Base-by-base conservation (phyloP, 2,888 invertebrate genomes). In the Xanthorhoe designata region DNA sequence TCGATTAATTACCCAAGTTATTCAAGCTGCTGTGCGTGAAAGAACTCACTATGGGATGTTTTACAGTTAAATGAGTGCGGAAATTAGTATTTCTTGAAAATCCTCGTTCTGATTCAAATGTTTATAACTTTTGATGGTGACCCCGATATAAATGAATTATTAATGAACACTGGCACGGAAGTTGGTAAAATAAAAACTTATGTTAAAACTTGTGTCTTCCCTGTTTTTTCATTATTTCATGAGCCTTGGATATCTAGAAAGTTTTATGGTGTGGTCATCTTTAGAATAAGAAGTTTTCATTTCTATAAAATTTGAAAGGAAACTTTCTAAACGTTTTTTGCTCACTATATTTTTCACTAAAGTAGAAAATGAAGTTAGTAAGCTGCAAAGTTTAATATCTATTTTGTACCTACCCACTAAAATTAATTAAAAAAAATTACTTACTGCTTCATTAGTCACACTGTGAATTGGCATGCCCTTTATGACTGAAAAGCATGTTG, bases 1-100 rank as follows among this genome's bases (percentile, higher is more conserved):
- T 63, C 72, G 75, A 82, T 82, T 78, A 82, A 83, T 79, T 79
- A 77, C 74, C 70, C 72, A 70, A 71, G 78, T 72, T 75, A 78
- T 71, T 56, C 62, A 59, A 73, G 71, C 70, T 61, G 64, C 54
- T 24, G 64, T 64, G 65, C 71, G 74, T 67, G 71, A 69, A 66
- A 70, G 70, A 72, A 69, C 74, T 66, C 53, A 13, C 32, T 18
- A 66, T 61, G 53, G 42, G 53, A 57, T 49, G 19, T 61, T 71
- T 66, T 64, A 63, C 66, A 71, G 66, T 57, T 58, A 61, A n/a
- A 66, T 64, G 62, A 47, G 24, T 18, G 55, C 51, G 56, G 56
- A 67, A 59, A 66, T 66, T 64, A 64, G 53, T 64, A 62, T 55
- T 68, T 58, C 61, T 61, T 32, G 51, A 61, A 64, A 64, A 53